Base-by-base conservation (phyloP, 2,888 invertebrate genomes). In the Spisula subtruncata region DNA sequence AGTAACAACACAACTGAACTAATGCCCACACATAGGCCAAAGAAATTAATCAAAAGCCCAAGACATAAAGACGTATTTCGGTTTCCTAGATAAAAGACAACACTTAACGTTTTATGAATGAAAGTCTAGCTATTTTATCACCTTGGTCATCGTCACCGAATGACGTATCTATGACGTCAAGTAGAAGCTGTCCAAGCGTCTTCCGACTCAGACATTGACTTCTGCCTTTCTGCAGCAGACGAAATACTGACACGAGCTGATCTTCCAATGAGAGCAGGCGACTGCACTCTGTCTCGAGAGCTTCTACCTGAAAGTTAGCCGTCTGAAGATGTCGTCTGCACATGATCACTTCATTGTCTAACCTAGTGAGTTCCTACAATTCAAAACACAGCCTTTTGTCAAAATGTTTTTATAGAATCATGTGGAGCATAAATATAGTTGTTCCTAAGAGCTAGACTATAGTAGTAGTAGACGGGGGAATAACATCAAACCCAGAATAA, bases 221-320 rank as follows among this genome's bases (percentile, higher is more conserved):
- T 32, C 93, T 93, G 0, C 93, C 93, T 79, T 93, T 92, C 89
- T 93, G 93, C 16, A 94, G 86, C 35, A 94, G 89, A 54, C 88
- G 92, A 41, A 94, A 92, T 16, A 94, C 93, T 0, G 93, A 93
- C 12, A 93, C 93, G 2, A 94, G 91, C 56, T 94, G 94, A 79
- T 94, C 94, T 81, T 94, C 94, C 86, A 94, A 90, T 14, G 94
- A 82, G 32, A 94, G 86, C 82, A 94, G 85, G 79, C 94, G 93
- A 85, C 94, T 92, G n/a, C 94, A 94, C 51, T 94, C 94, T 20
- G 93, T 94, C 86, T 94, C 94, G 29, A 94, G 90, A n/a, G 94
- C 94, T 86, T 94, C 94, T 16, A 94, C 90, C 85, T 94, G 94
- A 75, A 93, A 94, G 83, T 93, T 93, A 2, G 94, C 86, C 66